Evolutionary conservation across 2,888 invertebrate species (phyloP).

Genomic region (Pandemis corylana): DNA sequence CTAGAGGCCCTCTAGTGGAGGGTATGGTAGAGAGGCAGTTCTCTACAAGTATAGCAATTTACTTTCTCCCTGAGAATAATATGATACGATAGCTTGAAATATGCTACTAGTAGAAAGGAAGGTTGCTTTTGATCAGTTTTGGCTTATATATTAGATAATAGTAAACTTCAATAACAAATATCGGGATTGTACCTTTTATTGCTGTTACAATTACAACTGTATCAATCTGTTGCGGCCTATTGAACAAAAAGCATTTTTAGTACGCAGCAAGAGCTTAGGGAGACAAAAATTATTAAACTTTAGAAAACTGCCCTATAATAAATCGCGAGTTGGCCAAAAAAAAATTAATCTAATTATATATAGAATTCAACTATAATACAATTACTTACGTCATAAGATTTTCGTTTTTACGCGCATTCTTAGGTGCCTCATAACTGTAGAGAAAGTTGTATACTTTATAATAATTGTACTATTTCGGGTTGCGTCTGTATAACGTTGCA

Average conservation of each 20-base stretch:
- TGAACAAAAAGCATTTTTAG: neutral
- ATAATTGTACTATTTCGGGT: slow-evolving; percentile 35
- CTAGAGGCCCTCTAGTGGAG: slow-evolving; percentile 46
- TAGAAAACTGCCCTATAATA: neutral
- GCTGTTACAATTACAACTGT: neutral
- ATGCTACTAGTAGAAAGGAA: neutral
- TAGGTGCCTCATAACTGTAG: slow-evolving; percentile 42
- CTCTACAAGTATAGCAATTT: neutral
- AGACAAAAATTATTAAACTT: neutral
- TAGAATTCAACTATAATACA: slow-evolving; percentile 28
- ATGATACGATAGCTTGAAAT: too few relatives aligned
- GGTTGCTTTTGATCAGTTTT: neutral
- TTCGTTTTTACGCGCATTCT: slow-evolving; percentile 40
- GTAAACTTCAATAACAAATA: neutral
- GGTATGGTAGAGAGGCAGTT: slow-evolving; percentile 1
- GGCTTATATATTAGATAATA: too few relatives aligned
- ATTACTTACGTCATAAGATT: slow-evolving; percentile 35
- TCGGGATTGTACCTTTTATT: neutral
- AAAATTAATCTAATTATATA: slow-evolving; percentile 29
- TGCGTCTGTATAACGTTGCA: slow-evolving; percentile 29
- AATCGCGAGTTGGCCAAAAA: slow-evolving; percentile 37
- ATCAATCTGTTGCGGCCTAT: neutral
- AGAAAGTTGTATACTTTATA: slow-evolving; percentile 41
- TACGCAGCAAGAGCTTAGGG: neutral
- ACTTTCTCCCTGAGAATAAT: neutral